phyloP scores from a whole-genome alignment of 2,888 invertebrate genomes.

The Mythimna vitellina region DNA sequence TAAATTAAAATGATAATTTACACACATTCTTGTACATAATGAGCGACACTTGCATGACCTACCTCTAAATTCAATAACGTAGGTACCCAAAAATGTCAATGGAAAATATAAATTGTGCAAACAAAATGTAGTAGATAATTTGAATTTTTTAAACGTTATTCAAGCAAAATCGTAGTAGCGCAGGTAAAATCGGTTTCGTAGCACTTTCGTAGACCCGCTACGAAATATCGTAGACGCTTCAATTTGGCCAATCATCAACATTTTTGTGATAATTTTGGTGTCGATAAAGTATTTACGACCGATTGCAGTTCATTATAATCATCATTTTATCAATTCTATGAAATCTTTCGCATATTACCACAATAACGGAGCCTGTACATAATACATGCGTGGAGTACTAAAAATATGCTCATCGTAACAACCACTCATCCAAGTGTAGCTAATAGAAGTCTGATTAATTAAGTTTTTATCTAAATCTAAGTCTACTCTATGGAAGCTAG shows the following conservation, averaged over 20 bases:
- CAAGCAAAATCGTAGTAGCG: slow-evolving; percentile 23
- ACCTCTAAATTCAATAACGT: slow-evolving; percentile 24
- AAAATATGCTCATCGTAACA: slow-evolving; percentile 71
- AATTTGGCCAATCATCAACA: slow-evolving; percentile 33
- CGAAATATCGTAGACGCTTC: slow-evolving; percentile 77
- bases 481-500: slow-evolving; percentile 29
- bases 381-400: slow-evolving; percentile 66
- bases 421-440: slow-evolving; percentile 72
- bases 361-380: slow-evolving; percentile 71
- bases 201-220: slow-evolving; percentile 83
- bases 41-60: slow-evolving; percentile 4
- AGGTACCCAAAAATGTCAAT: slow-evolving; percentile 2
- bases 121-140: slow-evolving; percentile 8
- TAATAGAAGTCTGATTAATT: slow-evolving; percentile 65
- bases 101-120: background rate
- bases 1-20: slow-evolving; percentile 13
- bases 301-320: slow-evolving; percentile 49
- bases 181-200: slow-evolving; percentile 69
- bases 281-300: slow-evolving; percentile 44
- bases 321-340: slow-evolving; percentile 46
- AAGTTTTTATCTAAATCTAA: slow-evolving; percentile 64
- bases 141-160: slow-evolving; percentile 14
- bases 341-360: slow-evolving; percentile 50
- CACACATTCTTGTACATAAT: slow-evolving; percentile 1
- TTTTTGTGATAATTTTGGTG: slow-evolving; percentile 41